Percentiles rank a stretch among this genome's conserved stretches.
These are phyloP conservation scores for Cataglyphis hispanica DNA, from an alignment of 1,140 invertebrate genomes.

Conservation along the genomic window DNA sequence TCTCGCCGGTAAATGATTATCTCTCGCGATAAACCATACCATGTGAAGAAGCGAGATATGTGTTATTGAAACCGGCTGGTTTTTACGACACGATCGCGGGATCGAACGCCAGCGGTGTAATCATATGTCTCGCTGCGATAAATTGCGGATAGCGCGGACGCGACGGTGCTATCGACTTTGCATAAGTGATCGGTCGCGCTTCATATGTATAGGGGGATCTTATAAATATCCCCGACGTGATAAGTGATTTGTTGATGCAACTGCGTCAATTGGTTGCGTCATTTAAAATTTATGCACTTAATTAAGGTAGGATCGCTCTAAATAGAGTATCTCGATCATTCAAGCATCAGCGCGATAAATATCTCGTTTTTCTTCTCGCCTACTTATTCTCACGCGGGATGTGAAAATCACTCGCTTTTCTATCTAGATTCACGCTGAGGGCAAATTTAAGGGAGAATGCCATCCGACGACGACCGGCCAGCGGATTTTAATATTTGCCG, in stretches of 20 bases:
- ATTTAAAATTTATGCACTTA: background rate
- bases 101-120: constrained; percentile 1
- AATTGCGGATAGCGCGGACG: constrained; percentile 10
- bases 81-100: constrained; percentile 22
- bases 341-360: background rate
- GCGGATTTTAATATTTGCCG: constrained; percentile 82
- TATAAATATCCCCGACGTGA: background rate
- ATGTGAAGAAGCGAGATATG: background rate
- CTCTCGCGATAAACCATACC: constrained; percentile 27
- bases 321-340: background rate
- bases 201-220: background rate
- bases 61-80: constrained; percentile 24
- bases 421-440: background rate
- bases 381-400: background rate
- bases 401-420: constrained; percentile 61
- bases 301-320: too few relatives aligned
- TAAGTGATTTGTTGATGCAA: background rate
- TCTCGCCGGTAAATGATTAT: background rate
- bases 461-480: constrained; percentile 68
- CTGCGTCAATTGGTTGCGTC: background rate
- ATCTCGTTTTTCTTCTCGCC: background rate
- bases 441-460: background rate
- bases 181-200: constrained; percentile 23
- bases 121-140: constrained; percentile 5
- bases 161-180: constrained; percentile 15